Evolutionary conservation across 2,888 invertebrate species (phyloP).

Genomic region (Monochamus alternatus): DNA sequence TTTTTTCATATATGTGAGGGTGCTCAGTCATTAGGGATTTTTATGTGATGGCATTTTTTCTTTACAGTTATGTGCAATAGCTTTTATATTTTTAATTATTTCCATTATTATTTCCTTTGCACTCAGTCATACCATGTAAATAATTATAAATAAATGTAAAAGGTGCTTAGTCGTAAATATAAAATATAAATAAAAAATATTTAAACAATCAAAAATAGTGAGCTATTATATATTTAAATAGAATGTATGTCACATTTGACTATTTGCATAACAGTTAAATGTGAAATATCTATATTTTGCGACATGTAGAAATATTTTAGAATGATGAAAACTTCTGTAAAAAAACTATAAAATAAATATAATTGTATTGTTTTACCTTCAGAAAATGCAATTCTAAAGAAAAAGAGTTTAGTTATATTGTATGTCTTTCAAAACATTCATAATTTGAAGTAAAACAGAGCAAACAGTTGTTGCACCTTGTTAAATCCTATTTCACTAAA

Average conservation of each 20-base stretch:
- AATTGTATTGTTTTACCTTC: no score
- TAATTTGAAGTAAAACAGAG: no score
- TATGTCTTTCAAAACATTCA: no score
- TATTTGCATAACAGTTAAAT: not conserved
- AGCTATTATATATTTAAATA: not conserved
- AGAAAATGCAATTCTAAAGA: no score
- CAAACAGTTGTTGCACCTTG: not conserved
- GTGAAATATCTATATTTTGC: not conserved
- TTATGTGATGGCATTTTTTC: slow-evolving; percentile 43
- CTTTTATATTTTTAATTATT: slow-evolving; percentile 56
- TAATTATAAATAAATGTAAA: not conserved
- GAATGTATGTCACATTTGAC: not conserved
- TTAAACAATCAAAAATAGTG: not conserved
- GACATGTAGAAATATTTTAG: no score
- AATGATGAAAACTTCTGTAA: no score
- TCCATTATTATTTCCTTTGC: slow-evolving; percentile 54
- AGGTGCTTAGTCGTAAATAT: slow-evolving; percentile 8
- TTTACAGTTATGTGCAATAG: slow-evolving; percentile 61
- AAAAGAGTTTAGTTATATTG: no score
- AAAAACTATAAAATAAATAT: no score
- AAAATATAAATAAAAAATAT: not conserved
- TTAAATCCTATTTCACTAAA: not conserved
- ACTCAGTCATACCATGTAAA: slow-evolving; percentile 14
- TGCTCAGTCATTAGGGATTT: no score
- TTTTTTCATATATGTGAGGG: slow-evolving; percentile 16